Evolutionary conservation across 2,888 invertebrate genomes (phyloP).

Genomic region (Orthosia incerta): DNA sequence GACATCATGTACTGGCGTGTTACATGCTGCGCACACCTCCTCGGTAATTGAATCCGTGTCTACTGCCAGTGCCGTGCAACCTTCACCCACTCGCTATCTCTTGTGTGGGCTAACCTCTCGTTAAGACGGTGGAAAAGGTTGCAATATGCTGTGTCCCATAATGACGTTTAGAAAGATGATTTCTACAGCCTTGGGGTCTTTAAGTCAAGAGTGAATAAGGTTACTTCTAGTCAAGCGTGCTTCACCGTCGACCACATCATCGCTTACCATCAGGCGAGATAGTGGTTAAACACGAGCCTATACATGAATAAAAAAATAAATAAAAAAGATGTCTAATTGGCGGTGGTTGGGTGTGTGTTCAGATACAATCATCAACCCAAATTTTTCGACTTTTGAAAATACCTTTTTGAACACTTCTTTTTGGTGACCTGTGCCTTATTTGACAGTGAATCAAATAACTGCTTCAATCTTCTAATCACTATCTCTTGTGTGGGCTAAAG

Average conservation of each 20-base stretch:
- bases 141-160: not conserved
- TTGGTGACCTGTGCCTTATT: not conserved
- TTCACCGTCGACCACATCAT: no score
- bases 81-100: slow-evolving; percentile 64
- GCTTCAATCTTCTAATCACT: slow-evolving; percentile 12
- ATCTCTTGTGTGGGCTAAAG: slow-evolving; percentile 10
- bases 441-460: not conserved
- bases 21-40: slow-evolving; percentile 82
- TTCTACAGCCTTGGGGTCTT: no score
- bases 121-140: slow-evolving; percentile 11
- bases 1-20: slow-evolving; percentile 79
- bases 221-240: no score
- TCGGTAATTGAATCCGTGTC: slow-evolving; percentile 85
- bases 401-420: no score
- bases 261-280: no score
- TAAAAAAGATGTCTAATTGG: not conserved
- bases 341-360: no score
- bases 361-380: not conserved
- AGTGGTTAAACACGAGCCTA: no score
- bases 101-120: slow-evolving; percentile 2
- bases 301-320: no score
- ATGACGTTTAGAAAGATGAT: not conserved
- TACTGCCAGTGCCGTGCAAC: slow-evolving; percentile 74
- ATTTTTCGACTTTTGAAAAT: not conserved
- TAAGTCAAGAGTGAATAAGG: no score